phyloP scores from a whole-genome alignment of 2,113 vertebrate genomes.

The Salminus brasiliensis region DNA sequence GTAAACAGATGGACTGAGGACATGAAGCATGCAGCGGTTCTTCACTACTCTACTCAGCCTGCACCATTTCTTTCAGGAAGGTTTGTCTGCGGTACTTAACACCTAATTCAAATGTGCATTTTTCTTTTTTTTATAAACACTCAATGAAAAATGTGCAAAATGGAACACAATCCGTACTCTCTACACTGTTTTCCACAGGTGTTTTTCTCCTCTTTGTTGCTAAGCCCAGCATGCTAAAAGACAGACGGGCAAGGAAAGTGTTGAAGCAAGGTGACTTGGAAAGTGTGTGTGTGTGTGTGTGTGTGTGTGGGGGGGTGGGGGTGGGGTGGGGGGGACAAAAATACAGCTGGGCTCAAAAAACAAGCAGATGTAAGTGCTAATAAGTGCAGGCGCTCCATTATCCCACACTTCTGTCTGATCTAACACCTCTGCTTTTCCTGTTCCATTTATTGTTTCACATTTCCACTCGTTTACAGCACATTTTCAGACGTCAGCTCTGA shows the following conservation, averaged over 20 bases:
- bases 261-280: not conserved
- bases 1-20: constrained; percentile 13
- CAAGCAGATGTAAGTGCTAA: not conserved
- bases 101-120: not conserved
- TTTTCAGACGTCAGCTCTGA: not conserved
- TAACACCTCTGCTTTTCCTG: too few species aligned
- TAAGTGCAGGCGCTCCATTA: not conserved
- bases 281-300: not conserved
- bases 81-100: not conserved
- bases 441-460: not conserved
- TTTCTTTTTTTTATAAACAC: too few species aligned
- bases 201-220: not conserved
- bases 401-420: not conserved
- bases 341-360: too few species aligned
- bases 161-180: not conserved
- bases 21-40: not conserved
- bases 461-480: too few species aligned
- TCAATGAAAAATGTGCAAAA: not conserved
- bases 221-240: not conserved
- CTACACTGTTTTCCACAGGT: not conserved
- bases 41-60: not conserved
- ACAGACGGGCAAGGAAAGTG: not conserved
- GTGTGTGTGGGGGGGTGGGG: too few species aligned
- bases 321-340: too few species aligned
- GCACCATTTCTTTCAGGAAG: not conserved